A percentile compares a stretch with the other conserved stretches of the same genome.
Conservation (phyloP, 1,140 invertebrate genomes). For the Neuroterus valhalla region DNA sequence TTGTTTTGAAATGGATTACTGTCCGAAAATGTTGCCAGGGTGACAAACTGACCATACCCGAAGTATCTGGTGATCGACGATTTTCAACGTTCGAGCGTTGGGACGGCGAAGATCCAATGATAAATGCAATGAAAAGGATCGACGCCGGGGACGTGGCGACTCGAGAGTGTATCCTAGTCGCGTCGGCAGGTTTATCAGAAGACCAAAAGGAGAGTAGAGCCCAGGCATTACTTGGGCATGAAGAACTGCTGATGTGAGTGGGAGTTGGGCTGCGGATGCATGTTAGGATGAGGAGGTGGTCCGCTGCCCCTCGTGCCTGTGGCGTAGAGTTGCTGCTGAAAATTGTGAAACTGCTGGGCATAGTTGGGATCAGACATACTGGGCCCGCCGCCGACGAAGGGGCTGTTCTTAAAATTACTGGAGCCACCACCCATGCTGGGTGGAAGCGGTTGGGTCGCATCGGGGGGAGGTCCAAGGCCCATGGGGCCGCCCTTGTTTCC, state of each 20-base stretch:
- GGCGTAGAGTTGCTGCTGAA: constrained; percentile 95
- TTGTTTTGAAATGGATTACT: too few relatives aligned
- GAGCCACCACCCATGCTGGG: constrained; percentile 85
- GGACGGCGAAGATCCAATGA: constrained; percentile 11
- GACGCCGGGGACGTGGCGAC: constrained; percentile 2
- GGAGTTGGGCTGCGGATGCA: constrained; percentile 70
- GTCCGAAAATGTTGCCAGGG: too few relatives aligned
- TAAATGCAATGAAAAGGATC: neutral
- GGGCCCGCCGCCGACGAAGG: constrained; percentile 88
- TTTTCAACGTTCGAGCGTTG: constrained; percentile 3
- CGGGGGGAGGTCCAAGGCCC: constrained; percentile 75
- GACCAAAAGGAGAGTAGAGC: constrained; percentile 28
- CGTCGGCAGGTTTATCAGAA: constrained; percentile 2
- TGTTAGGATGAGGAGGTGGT: constrained; percentile 67
- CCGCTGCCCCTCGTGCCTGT: constrained; percentile 84
- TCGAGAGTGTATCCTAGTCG: constrained; percentile 24
- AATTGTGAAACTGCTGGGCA: constrained; percentile 95
- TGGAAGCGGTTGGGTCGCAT: constrained; percentile 83
- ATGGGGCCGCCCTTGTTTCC: constrained; percentile 64
- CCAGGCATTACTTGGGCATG: constrained; percentile 72
- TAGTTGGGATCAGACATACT: constrained; percentile 92
- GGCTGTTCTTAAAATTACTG: constrained; percentile 85
- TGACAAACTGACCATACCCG: neutral
- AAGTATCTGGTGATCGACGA: constrained; percentile 11
- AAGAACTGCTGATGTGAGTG: constrained; percentile 76